Conservation (phyloP, 2,888 invertebrate genomes). For the Calameuta pallipes region DNA sequence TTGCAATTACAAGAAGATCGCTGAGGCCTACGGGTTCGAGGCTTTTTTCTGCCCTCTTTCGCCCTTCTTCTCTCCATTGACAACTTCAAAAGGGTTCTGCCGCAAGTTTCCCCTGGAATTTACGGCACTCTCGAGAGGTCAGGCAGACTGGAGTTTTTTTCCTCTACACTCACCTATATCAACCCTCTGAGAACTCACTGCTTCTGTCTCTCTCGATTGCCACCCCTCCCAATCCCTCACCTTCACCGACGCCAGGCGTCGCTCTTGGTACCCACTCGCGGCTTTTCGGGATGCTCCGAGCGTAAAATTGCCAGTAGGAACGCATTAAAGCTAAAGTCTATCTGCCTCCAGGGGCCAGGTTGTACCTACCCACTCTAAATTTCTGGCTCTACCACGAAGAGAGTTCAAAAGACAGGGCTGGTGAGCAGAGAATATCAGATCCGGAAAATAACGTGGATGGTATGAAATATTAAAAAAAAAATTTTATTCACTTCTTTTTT, state of each 20-base stretch:
- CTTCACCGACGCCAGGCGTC: background rate
- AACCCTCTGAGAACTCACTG: background rate
- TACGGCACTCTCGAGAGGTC: background rate
- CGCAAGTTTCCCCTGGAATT: background rate
- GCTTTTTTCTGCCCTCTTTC: background rate
- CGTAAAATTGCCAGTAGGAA: conserved; percentile 58
- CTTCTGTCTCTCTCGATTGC: background rate
- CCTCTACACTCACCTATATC: background rate
- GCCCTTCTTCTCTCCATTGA: background rate
- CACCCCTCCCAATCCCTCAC: background rate
- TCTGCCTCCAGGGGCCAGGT: conserved; percentile 35
- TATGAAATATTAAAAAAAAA: background rate
- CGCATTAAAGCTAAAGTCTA: conserved; percentile 49
- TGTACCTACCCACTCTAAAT: background rate
- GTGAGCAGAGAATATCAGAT: background rate
- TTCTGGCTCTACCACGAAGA: background rate
- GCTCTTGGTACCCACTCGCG: conserved; percentile 23
- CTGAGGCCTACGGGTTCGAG: background rate
- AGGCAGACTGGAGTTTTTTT: background rate
- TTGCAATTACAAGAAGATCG: conserved; percentile 27
- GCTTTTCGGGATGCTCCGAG: conserved; percentile 50
- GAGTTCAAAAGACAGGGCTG: background rate
- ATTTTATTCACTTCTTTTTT: background rate
- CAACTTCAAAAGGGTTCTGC: conserved; percentile 7
- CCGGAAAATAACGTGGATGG: background rate